Percentiles rank a stretch among this genome's conserved stretches.
These are phyloP conservation scores for Conus canariensis DNA, from an alignment of 2,888 invertebrate species.

Conservation along the genomic window DNA sequence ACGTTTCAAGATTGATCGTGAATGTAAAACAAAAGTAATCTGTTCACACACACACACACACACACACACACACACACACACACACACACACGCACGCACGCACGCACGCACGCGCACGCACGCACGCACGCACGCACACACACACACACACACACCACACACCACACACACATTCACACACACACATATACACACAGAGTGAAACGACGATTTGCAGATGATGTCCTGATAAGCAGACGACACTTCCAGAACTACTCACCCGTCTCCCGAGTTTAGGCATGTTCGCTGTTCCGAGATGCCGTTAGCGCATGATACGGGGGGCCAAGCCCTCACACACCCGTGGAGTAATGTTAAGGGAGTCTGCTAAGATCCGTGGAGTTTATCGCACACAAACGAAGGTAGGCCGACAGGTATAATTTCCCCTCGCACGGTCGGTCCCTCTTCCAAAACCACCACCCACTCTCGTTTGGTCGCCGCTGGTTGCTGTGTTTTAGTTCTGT, in stretches of 20 bases:
- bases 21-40: no score
- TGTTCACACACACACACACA: no score
- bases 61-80: no score
- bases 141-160: not conserved
- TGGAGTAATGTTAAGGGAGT: not conserved
- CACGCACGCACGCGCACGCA: no score
- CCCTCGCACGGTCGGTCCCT: no score
- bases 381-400: not conserved
- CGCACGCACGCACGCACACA: not conserved
- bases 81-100: no score
- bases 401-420: no score
- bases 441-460: not conserved
- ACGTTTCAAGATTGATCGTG: no score
- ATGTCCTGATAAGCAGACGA: not conserved
- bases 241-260: not conserved
- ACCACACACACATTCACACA: not conserved
- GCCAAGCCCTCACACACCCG: no score
- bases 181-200: not conserved
- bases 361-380: not conserved
- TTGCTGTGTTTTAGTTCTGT: not conserved
- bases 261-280: not conserved
- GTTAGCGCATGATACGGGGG: not conserved
- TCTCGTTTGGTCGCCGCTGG: not conserved
- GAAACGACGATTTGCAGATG: no score
- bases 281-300: not conserved